Evolutionary conservation across 2,797 vertebrate species (phyloP).

Genomic region (Pangasius sanitwongsei): DNA sequence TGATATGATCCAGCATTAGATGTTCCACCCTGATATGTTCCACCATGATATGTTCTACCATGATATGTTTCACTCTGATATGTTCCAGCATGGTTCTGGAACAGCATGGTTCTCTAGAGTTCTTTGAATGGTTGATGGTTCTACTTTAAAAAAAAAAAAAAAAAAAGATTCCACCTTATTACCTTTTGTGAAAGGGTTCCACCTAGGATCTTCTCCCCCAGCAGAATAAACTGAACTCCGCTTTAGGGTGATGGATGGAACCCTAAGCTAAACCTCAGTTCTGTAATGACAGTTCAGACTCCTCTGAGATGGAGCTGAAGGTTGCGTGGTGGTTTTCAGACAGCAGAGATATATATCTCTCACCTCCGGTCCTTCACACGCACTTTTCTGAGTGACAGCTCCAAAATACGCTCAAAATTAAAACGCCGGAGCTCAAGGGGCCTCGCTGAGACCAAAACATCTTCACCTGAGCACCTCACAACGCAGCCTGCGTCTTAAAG

Average conservation of each 20-base stretch:
- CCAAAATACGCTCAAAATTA: conserved; percentile 28
- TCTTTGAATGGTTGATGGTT: background rate
- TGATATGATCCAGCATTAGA: too few relatives aligned
- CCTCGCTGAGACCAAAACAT: background rate
- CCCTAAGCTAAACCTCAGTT: background rate
- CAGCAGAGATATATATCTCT: conserved; percentile 8
- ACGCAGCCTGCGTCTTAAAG: background rate
- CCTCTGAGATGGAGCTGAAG: conserved; percentile 30
- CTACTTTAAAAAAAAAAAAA: background rate
- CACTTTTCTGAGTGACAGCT: conserved; percentile 25
- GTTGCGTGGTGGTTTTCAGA: conserved; percentile 11
- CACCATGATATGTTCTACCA: background rate
- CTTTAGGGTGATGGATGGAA: background rate
- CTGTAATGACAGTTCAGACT: background rate
- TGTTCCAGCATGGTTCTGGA: background rate
- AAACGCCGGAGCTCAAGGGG: background rate
- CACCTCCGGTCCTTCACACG: background rate
- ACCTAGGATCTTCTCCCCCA: background rate
- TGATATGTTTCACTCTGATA: background rate
- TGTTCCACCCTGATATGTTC: too few relatives aligned
- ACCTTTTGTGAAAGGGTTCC: background rate
- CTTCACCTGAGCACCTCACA: background rate
- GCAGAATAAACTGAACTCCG: background rate
- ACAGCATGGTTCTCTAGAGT: background rate
- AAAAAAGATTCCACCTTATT: background rate